A percentile compares a stretch with the other conserved stretches of the same genome.
These are phyloP conservation scores for Chaetodon auriga DNA, from an alignment of 2,113 vertebrate genomes.

Conservation along the genomic window DNA sequence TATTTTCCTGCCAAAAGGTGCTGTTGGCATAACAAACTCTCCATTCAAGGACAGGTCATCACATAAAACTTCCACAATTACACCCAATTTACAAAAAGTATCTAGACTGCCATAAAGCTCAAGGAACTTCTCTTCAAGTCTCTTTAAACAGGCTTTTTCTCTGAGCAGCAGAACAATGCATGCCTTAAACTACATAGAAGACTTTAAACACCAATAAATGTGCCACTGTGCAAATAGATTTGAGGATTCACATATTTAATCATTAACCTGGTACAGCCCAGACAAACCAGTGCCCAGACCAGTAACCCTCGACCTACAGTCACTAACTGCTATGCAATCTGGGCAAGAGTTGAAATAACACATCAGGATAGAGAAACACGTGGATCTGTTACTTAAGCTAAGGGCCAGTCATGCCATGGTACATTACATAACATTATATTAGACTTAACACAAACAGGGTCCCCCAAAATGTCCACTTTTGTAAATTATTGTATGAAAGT, in stretches of 20 bases:
- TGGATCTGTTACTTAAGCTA: background rate
- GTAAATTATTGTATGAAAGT: background rate
- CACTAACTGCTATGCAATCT: background rate
- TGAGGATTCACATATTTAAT: conserved; percentile 10
- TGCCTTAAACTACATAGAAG: background rate
- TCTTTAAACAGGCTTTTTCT: background rate
- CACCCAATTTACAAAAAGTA: background rate
- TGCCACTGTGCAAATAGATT: background rate
- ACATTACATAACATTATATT: background rate
- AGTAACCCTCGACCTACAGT: background rate
- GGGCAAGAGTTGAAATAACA: conserved; percentile 42
- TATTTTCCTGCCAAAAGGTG: background rate
- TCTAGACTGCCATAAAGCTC: background rate
- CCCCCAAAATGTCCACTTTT: background rate
- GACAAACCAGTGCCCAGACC: background rate
- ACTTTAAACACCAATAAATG: background rate
- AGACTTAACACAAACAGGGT: background rate
- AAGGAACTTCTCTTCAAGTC: background rate
- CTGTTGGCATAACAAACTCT: background rate
- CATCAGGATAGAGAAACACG: background rate
- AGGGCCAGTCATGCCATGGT: background rate
- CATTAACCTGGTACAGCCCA: conserved; percentile 29
- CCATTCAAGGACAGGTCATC: too few species aligned
- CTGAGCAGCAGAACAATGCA: background rate
- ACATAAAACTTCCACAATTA: background rate